A percentile compares a stretch with the other conserved stretches of the same genome.
These are phyloP conservation scores for Danio aesculapii DNA, from an alignment of 2,797 vertebrate species.

Conservation along the genomic window DNA sequence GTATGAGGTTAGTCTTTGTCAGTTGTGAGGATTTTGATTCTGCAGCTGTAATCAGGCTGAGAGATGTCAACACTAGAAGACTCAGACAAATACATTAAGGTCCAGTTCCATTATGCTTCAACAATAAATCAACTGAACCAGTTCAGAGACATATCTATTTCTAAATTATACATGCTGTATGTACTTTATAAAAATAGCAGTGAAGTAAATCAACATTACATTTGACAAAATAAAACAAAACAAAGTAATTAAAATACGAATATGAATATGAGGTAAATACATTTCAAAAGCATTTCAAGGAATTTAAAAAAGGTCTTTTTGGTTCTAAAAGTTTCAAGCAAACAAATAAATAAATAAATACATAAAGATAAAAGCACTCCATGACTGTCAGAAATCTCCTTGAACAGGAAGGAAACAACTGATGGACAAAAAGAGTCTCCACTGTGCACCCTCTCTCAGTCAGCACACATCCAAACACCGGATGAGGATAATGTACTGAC, in stretches of 20 bases:
- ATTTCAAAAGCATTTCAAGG: no score
- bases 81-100: conserved; percentile 14
- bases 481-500: conserved; percentile 56
- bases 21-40: conserved; percentile 1
- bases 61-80: conserved; percentile 19
- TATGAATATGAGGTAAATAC: neutral
- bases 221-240: neutral
- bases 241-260: neutral
- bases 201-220: neutral
- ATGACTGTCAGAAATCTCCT: neutral
- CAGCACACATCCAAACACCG: neutral
- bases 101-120: neutral
- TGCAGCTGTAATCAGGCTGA: conserved; percentile 1
- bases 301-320: no score
- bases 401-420: conserved; percentile 25
- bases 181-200: no score
- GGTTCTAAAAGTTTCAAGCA: neutral
- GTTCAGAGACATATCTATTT: neutral
- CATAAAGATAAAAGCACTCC: neutral
- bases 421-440: conserved; percentile 6
- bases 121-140: neutral
- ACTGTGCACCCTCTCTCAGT: conserved; percentile 1
- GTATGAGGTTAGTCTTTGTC: conserved; percentile 11
- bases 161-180: neutral
- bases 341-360: neutral